phyloP scores from a whole-genome alignment of 1,140 invertebrate species.

The Phthorimaea operculella region DNA sequence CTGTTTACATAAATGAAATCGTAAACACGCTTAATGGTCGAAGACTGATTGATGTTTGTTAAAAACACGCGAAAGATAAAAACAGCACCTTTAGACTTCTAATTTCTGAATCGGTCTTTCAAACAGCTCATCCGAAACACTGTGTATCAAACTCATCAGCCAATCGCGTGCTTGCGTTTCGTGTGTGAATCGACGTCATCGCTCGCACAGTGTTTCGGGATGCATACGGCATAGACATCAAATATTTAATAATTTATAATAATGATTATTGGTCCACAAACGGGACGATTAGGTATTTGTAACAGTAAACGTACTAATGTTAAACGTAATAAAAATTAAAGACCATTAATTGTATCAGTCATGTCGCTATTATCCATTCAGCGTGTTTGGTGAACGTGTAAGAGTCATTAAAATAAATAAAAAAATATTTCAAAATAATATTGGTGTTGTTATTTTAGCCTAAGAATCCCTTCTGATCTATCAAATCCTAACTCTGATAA shows the following conservation, averaged over 20 bases:
- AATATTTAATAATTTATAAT: conserved; percentile 60
- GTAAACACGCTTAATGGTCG: conserved; percentile 43
- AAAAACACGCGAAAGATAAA: background rate
- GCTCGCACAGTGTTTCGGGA: background rate
- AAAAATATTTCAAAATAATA: conserved; percentile 16
- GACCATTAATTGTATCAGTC: conserved; percentile 54
- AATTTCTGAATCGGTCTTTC: background rate
- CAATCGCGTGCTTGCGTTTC: background rate
- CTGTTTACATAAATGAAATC: conserved; percentile 6
- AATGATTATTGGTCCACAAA: conserved; percentile 38
- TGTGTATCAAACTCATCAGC: background rate
- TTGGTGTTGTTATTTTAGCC: background rate
- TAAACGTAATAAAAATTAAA: conserved; percentile 30
- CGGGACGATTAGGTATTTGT: conserved; percentile 42
- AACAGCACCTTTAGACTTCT: background rate
- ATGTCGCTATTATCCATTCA: conserved; percentile 51
- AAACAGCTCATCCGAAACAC: background rate
- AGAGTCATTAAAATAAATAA: conserved; percentile 50
- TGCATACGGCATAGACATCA: background rate
- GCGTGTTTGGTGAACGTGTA: conserved; percentile 59
- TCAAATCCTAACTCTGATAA: too few relatives aligned
- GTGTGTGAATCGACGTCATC: background rate
- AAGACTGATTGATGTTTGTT: conserved; percentile 29
- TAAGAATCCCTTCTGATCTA: too few relatives aligned
- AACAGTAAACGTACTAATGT: conserved; percentile 43